phyloP scores from a whole-genome alignment of 2,888 invertebrate species.

The Ceramica pisi region DNA sequence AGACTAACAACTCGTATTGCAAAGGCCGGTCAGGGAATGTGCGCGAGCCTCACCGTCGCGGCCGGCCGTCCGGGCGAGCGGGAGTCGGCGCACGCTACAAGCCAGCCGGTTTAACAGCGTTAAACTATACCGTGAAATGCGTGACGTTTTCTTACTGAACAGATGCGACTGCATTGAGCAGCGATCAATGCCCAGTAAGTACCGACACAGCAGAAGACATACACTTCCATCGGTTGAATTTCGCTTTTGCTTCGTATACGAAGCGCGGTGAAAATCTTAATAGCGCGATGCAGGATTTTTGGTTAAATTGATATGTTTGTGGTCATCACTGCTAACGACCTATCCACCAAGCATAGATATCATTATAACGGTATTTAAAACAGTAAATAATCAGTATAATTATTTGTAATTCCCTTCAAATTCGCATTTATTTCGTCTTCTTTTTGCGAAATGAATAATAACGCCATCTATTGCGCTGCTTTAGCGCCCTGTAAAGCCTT shows the following conservation, averaged over 20 bases:
- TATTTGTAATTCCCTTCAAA: background rate
- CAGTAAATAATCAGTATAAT: background rate
- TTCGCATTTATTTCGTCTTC: slow-evolving; percentile 5
- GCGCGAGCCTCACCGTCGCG: slow-evolving; percentile 75
- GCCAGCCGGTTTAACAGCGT: slow-evolving; percentile 71
- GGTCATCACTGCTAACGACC: background rate
- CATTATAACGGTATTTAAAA: background rate
- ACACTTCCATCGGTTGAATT: slow-evolving; percentile 61
- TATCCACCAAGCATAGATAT: background rate
- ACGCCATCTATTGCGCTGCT: slow-evolving; percentile 58
- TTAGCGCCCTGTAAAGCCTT: slow-evolving; percentile 15
- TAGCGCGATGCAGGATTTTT: slow-evolving; percentile 56
- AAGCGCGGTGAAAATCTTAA: slow-evolving; percentile 41
- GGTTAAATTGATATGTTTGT: background rate
- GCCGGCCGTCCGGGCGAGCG: slow-evolving; percentile 73
- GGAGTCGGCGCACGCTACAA: slow-evolving; percentile 75
- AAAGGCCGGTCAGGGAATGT: slow-evolving; percentile 73
- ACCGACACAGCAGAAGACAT: slow-evolving; percentile 71
- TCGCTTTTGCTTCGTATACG: slow-evolving; percentile 22
- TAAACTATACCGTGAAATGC: slow-evolving; percentile 68
- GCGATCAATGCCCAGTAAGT: slow-evolving; percentile 81
- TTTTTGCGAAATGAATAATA: slow-evolving; percentile 41
- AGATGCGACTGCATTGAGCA: slow-evolving; percentile 72
- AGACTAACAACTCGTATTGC: slow-evolving; percentile 72
- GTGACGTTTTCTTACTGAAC: slow-evolving; percentile 71